Percentiles rank a stretch among this genome's conserved stretches.
These are phyloP conservation scores for Drosophila kambysellisi DNA, from an alignment of 2,888 invertebrate species.

Conservation along the genomic window DNA sequence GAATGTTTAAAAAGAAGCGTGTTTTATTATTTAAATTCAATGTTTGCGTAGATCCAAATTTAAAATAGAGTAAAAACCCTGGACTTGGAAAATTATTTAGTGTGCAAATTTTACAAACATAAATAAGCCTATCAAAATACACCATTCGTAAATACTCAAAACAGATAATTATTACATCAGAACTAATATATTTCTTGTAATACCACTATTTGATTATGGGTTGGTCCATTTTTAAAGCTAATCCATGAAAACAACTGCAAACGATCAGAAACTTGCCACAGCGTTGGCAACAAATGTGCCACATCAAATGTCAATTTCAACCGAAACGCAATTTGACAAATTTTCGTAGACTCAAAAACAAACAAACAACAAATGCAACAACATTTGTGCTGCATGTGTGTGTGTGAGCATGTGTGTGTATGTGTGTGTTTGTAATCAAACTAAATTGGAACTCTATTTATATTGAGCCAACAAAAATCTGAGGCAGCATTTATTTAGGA, in stretches of 20 bases:
- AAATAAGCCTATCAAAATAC: neutral
- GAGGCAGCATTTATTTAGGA: conserved; percentile 26
- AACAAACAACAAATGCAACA: conserved; percentile 13
- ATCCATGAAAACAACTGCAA: conserved; percentile 22
- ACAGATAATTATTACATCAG: neutral
- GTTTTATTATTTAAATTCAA: neutral
- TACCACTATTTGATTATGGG: neutral
- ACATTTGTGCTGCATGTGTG: neutral
- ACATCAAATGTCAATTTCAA: conserved; percentile 66
- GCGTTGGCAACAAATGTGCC: conserved; percentile 49
- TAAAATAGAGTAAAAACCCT: neutral
- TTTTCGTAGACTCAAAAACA: conserved; percentile 25
- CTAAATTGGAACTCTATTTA: conserved; percentile 11
- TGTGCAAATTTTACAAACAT: neutral
- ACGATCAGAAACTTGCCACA: conserved; percentile 18
- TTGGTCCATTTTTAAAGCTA: conserved; percentile 9
- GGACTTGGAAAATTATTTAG: neutral
- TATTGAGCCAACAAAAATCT: conserved; percentile 35
- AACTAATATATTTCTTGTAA: neutral
- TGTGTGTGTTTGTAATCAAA: conserved; percentile 12
- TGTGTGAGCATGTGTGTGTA: neutral
- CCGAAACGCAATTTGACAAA: conserved; percentile 53
- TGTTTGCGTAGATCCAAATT: too few relatives aligned
- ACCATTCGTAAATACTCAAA: conserved; percentile 8
- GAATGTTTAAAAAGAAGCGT: neutral